These are phyloP conservation scores for Melanotaenia boesemani DNA, from an alignment of 2,797 vertebrate genomes.

Conservation along the genomic window DNA sequence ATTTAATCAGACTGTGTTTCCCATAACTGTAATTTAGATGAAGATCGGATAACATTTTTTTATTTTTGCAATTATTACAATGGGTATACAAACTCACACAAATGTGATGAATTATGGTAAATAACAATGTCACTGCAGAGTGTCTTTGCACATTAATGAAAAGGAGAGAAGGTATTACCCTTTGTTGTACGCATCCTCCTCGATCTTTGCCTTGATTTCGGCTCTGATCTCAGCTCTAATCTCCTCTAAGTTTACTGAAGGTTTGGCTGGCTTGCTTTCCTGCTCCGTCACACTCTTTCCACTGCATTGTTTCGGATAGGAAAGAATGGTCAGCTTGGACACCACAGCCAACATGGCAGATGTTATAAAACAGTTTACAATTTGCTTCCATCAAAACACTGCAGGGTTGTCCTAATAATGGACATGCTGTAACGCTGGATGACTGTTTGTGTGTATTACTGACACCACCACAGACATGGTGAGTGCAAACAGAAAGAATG, in stretches of 20 bases:
- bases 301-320: slow-evolving; percentile 85
- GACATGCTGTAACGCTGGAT: slow-evolving; percentile 23
- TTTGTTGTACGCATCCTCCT: slow-evolving; percentile 95
- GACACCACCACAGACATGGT: slow-evolving; percentile 18
- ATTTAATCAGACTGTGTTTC: neutral
- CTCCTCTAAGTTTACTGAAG: slow-evolving; percentile 85
- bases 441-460: slow-evolving; percentile 30
- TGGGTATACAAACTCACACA: neutral
- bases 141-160: slow-evolving; percentile 2
- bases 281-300: slow-evolving; percentile 87
- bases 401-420: slow-evolving; percentile 31
- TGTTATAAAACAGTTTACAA: slow-evolving; percentile 39
- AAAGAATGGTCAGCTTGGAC: slow-evolving; percentile 73
- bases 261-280: slow-evolving; percentile 84
- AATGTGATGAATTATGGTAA: slow-evolving; percentile 23
- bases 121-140: slow-evolving; percentile 4
- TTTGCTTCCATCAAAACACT: slow-evolving; percentile 45
- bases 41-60: neutral
- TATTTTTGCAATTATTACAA: neutral
- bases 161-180: slow-evolving; percentile 71
- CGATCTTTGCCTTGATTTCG: slow-evolving; percentile 91
- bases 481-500: slow-evolving; percentile 35
- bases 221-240: slow-evolving; percentile 87
- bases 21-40: neutral
- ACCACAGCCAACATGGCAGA: slow-evolving; percentile 25